Conservation (phyloP, 2,888 invertebrate species). For the Drosophila paranaensis region DNA sequence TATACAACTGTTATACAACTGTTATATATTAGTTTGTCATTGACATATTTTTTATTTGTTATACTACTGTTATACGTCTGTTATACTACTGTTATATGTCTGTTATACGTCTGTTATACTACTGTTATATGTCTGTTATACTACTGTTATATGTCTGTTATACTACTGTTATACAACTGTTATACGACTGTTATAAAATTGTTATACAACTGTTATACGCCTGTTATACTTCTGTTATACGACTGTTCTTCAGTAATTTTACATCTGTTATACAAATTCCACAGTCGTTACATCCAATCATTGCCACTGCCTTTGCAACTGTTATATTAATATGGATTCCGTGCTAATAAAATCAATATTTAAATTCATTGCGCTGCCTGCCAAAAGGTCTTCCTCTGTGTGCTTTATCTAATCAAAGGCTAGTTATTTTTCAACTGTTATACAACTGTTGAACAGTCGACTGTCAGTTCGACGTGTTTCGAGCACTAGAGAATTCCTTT, state of each 20-base stretch:
- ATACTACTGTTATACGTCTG: slow-evolving; percentile 13
- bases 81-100: not conserved
- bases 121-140: not conserved
- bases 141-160: not conserved
- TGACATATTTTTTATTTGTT: too few relatives aligned
- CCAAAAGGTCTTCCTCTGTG: not conserved
- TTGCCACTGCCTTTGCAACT: not conserved
- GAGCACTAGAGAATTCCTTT: not conserved
- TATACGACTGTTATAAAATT: not conserved
- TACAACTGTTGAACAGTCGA: not conserved
- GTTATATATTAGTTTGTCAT: too few relatives aligned
- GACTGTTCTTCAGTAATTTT: not conserved
- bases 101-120: not conserved
- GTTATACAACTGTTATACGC: not conserved
- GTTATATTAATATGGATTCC: not conserved
- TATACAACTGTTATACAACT: too few relatives aligned
- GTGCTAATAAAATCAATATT: not conserved
- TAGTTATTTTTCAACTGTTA: slow-evolving; percentile 12
- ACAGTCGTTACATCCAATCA: not conserved
- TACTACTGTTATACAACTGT: not conserved
- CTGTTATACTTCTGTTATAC: not conserved
- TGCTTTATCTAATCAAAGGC: slow-evolving; percentile 1
- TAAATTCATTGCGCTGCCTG: not conserved
- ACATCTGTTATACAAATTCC: not conserved
- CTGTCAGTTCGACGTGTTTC: not conserved